phyloP scores from a whole-genome alignment of 1,140 invertebrate species.

The Palaemon carinicauda region DNA sequence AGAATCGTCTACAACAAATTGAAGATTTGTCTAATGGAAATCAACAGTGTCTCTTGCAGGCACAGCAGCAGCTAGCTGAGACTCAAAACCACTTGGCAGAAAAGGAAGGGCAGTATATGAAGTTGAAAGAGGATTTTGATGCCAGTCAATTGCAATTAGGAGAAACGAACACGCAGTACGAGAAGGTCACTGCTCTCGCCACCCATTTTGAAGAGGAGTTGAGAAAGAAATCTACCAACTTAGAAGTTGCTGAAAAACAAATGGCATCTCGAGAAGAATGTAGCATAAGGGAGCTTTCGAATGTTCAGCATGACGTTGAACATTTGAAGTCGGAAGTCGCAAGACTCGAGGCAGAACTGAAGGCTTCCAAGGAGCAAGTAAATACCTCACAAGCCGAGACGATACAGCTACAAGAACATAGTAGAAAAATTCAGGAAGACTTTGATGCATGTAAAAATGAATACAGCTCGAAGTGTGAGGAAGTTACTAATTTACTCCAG shows the following conservation, averaged over 20 bases:
- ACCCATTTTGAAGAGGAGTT: slow-evolving; percentile 31
- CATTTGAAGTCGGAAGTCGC: not conserved
- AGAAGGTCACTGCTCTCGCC: slow-evolving; percentile 4
- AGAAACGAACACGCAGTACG: slow-evolving; percentile 22
- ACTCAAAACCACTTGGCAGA: not conserved
- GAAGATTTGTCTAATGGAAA: slow-evolving; percentile 22
- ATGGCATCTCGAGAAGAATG: not conserved
- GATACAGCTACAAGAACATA: slow-evolving; percentile 18
- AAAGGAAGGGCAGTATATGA: not conserved
- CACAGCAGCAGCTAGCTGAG: slow-evolving; percentile 9
- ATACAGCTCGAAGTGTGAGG: not conserved
- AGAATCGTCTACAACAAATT: slow-evolving; percentile 19
- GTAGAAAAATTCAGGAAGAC: slow-evolving; percentile 30
- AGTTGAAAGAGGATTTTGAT: not conserved
- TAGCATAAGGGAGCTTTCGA: slow-evolving; percentile 7
- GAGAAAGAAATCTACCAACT: not conserved
- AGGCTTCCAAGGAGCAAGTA: slow-evolving; percentile 15
- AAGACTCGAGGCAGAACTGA: slow-evolving; percentile 14
- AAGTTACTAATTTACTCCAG: not conserved
- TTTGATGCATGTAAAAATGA: slow-evolving; percentile 21
- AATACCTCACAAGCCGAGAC: slow-evolving; percentile 18
- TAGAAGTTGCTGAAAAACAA: slow-evolving; percentile 18
- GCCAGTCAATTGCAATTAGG: not conserved
- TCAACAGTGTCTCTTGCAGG: not conserved
- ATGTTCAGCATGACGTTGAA: not conserved